phyloP scores from a whole-genome alignment of 1,140 invertebrate genomes.

The Trinorchestia longiramus region DNA sequence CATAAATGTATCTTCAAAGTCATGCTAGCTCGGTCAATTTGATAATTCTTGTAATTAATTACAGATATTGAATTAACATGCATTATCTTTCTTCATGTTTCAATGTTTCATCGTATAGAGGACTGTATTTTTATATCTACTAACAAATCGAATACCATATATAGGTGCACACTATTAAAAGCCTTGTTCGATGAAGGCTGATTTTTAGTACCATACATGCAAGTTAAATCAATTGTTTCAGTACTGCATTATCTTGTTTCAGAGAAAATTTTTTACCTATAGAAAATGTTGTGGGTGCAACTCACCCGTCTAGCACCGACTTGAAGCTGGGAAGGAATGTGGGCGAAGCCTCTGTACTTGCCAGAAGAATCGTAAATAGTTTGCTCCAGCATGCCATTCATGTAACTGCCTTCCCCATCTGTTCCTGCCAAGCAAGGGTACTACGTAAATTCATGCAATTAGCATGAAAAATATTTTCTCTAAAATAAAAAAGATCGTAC shows the following conservation, averaged over 20 bases:
- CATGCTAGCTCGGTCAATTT: neutral
- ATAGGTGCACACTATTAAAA: neutral
- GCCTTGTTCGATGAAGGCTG: neutral
- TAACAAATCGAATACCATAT: neutral
- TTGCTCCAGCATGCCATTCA: conserved; percentile 41
- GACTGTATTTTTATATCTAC: no score
- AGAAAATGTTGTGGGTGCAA: neutral
- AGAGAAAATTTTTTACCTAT: neutral
- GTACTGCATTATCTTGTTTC: neutral
- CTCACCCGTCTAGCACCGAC: conserved; percentile 2
- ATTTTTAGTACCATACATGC: neutral
- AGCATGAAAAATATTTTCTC: no score
- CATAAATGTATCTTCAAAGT: neutral
- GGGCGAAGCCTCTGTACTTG: conserved; percentile 44
- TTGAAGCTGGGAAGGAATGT: conserved; percentile 18
- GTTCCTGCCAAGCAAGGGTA: neutral
- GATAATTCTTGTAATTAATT: neutral
- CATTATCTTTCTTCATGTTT: no score
- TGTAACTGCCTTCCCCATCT: conserved; percentile 26
- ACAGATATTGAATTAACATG: neutral
- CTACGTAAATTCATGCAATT: neutral
- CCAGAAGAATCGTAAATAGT: conserved; percentile 39
- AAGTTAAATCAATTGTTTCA: neutral
- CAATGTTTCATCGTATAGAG: no score
- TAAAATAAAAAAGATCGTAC: no score